Percentiles rank a stretch among this genome's conserved stretches.
Evolutionary conservation across 2,797 vertebrate genomes (phyloP).

Genomic region (Pseudochirops corinnae): DNA sequence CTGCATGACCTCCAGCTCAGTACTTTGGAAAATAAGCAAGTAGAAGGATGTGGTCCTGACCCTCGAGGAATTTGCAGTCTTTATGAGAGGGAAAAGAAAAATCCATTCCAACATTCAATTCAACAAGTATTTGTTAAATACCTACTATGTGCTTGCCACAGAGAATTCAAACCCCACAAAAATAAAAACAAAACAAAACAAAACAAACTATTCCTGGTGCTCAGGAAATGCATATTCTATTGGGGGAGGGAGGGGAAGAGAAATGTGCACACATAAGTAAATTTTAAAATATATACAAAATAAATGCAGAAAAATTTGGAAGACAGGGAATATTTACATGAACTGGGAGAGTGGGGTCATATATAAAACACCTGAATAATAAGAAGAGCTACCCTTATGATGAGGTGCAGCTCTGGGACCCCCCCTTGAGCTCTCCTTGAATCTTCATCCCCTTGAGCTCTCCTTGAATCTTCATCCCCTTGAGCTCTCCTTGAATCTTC

Average conservation of each 20-base stretch:
- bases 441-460: too few species aligned
- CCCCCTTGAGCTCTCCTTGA: too few species aligned
- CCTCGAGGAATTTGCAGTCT: not conserved
- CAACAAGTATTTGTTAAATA: not conserved
- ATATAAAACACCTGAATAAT: slow-evolving; percentile 39
- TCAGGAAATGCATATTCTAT: slow-evolving; percentile 12
- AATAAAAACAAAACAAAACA: not conserved
- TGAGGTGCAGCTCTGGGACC: too few species aligned
- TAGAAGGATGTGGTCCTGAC: not conserved
- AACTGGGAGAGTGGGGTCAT: not conserved
- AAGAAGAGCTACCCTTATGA: not conserved
- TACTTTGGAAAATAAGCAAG: slow-evolving; percentile 5
- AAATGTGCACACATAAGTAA: not conserved
- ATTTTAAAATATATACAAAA: not conserved
- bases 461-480: too few species aligned
- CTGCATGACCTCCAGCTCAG: not conserved
- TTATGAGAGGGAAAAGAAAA: slow-evolving; percentile 7
- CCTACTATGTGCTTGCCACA: not conserved
- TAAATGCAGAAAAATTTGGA: not conserved
- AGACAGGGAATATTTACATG: not conserved
- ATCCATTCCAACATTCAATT: not conserved
- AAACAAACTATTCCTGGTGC: not conserved
- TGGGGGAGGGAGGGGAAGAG: not conserved
- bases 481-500: too few species aligned
- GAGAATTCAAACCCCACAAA: not conserved